Base-by-base conservation (phyloP, 2,888 invertebrate genomes). In the Xanthorhoe designata region DNA sequence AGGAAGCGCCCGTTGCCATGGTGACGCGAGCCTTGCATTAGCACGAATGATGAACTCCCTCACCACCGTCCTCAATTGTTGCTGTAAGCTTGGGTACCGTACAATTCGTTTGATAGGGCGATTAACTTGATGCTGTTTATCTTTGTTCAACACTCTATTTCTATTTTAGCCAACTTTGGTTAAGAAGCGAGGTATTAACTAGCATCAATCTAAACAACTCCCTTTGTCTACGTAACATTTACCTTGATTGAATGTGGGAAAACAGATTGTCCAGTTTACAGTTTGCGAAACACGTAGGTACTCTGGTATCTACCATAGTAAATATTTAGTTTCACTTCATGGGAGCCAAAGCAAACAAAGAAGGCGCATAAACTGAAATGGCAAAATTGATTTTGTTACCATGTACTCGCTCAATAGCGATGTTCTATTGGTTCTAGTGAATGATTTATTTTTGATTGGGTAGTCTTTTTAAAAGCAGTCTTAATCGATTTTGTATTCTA, bases 11-110 rank as follows among this genome's bases (percentile, higher is more conserved):
- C 83, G 91, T 90, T 83, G 80, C 86, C 78, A 88, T 87, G 83
- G 81, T 75, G 75, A 91, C 89, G 76, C 75, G 77, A 81, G 83
- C 81, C 75, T 81, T 87, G 90, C 87, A 90, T 91, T 89, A 87
- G 86, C 82, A 83, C 85, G 86, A 85, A 86, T 87, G 85, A 88
- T 87, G 85, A 85, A 87, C 83, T 80, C 87, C 84, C 80, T 78
- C 77, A 72, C 69, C 69, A 68, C 64, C 70, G 71, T 75, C 78
- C 71, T 70, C 73, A 70, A 76, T 77, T 79, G 80, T 78, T 81
- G 65, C 64, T 69, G 60, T 50, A 52, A 58, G 19, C 57, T 45
- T 50, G 9, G 19, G 57, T 51, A 38, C 49, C 29, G 17, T 38
- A 54, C 19, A 61, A 49, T 54, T 64, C 53, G 32, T 32, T 15